These are phyloP conservation scores for Cromileptes altivelis DNA, from an alignment of 2,113 vertebrate species.

Conservation along the genomic window DNA sequence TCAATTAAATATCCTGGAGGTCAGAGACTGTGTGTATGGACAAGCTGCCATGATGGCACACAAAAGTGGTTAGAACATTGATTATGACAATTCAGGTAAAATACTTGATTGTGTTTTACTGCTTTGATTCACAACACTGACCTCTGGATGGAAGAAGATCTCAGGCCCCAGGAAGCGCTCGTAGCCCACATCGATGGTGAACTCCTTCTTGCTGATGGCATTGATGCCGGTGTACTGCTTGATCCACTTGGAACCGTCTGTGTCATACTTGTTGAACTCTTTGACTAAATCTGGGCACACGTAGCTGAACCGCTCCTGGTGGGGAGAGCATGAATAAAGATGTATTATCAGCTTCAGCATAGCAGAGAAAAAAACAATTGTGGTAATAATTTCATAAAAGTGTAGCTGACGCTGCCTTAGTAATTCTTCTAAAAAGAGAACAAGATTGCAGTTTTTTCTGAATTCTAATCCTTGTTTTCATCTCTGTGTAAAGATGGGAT, in stretches of 20 bases:
- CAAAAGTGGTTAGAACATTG: neutral
- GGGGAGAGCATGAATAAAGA: neutral
- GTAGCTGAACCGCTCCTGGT: constrained; percentile 96
- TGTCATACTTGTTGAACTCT: constrained; percentile 98
- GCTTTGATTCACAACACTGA: constrained; percentile 2
- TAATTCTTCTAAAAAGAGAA: too few relatives aligned
- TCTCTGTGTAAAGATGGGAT: neutral
- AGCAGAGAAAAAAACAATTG: neutral
- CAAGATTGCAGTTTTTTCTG: neutral
- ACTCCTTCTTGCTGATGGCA: constrained; percentile 97
- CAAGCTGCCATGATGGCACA: neutral
- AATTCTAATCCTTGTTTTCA: neutral
- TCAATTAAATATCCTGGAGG: neutral
- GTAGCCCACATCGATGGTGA: constrained; percentile 97
- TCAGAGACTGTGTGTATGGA: neutral
- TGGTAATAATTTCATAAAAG: neutral
- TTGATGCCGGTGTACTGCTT: constrained; percentile 99
- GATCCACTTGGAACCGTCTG: constrained; percentile 97
- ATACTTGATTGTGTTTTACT: neutral
- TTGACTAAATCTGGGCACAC: constrained; percentile 98
- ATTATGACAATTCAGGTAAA: neutral
- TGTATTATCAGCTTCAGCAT: neutral
- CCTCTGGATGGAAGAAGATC: constrained; percentile 99
- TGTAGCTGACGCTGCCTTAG: neutral
- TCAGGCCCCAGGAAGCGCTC: constrained; percentile 98